Percentiles rank a stretch among this genome's conserved stretches.
These are phyloP conservation scores for Hesperia comma DNA, from an alignment of 2,888 invertebrate species.

Conservation along the genomic window DNA sequence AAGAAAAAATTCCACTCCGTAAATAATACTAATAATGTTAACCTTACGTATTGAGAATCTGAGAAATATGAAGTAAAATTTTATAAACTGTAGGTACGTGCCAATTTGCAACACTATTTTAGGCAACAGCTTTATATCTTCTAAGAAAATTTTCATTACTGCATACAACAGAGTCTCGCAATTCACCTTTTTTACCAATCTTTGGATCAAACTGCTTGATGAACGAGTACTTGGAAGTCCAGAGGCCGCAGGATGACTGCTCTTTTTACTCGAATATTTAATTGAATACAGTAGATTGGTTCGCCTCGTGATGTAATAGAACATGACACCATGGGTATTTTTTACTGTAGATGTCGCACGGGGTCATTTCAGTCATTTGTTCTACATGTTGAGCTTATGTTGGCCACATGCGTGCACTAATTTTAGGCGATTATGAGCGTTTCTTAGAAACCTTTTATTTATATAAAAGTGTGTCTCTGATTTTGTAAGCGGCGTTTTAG, in stretches of 20 bases:
- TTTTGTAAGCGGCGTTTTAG: too few species aligned
- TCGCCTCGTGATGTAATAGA: background rate
- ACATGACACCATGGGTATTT: background rate
- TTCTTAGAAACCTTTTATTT: too few species aligned
- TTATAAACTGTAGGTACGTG: background rate
- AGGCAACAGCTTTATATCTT: background rate
- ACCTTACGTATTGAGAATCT: slow-evolving; percentile 34
- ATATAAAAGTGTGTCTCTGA: too few species aligned
- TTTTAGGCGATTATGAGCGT: too few species aligned
- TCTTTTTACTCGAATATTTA: slow-evolving; percentile 30
- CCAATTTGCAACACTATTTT: background rate
- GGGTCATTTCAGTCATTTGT: too few species aligned
- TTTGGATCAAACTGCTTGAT: slow-evolving; percentile 44
- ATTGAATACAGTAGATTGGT: slow-evolving; percentile 13
- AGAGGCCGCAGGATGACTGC: slow-evolving; percentile 14
- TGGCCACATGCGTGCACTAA: too few species aligned
- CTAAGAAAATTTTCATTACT: slow-evolving; percentile 15
- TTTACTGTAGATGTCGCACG: too few species aligned
- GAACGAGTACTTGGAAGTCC: slow-evolving; percentile 41
- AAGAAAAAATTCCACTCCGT: slow-evolving; percentile 12
- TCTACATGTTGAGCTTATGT: too few species aligned
- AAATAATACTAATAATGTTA: slow-evolving; percentile 33
- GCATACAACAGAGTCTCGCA: slow-evolving; percentile 13
- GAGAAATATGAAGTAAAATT: slow-evolving; percentile 8
- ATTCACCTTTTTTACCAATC: slow-evolving; percentile 41